Percentiles rank a stretch among this genome's conserved stretches.
These are phyloP conservation scores for Calyptommatus sinebrachiatus DNA, from an alignment of 2,113 vertebrate species.

Conservation along the genomic window DNA sequence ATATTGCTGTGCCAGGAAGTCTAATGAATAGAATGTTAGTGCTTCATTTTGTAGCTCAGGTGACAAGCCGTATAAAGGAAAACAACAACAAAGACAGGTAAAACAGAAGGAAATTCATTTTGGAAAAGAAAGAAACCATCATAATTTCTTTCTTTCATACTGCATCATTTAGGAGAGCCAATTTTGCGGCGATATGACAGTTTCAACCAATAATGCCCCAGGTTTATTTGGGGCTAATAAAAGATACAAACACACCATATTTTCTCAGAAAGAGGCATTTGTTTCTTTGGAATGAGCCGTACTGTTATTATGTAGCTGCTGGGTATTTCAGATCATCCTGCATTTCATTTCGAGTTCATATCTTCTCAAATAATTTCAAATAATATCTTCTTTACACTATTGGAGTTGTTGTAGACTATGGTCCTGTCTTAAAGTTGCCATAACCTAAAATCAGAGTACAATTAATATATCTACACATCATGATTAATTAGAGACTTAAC, in stretches of 20 bases:
- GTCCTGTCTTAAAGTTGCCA: no score
- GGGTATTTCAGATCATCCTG: slow-evolving; percentile 32
- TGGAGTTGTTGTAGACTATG: no score
- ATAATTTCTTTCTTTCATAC: no score
- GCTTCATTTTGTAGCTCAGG: slow-evolving; percentile 1
- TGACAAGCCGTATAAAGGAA: slow-evolving; percentile 21
- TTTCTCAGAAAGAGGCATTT: slow-evolving; percentile 6
- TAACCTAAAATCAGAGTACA: no score
- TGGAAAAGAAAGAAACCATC: slow-evolving; percentile 29
- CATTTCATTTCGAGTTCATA: slow-evolving; percentile 13
- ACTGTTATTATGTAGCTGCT: slow-evolving; percentile 1
- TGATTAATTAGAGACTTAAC: no score
- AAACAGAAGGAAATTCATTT: slow-evolving; percentile 12
- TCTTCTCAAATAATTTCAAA: slow-evolving; percentile 39
- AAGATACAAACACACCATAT: background rate
- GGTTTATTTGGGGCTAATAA: background rate
- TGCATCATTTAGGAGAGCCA: slow-evolving; percentile 7
- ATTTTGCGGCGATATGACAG: background rate
- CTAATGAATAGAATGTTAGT: background rate
- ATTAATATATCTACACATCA: no score
- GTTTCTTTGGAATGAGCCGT: background rate
- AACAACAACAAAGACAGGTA: background rate
- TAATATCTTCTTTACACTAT: no score
- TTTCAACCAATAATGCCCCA: slow-evolving; percentile 8
- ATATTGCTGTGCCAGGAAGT: slow-evolving; percentile 8